These are phyloP conservation scores for Hiodon alosoides DNA, from an alignment of 2,113 vertebrate genomes.

Conservation along the genomic window DNA sequence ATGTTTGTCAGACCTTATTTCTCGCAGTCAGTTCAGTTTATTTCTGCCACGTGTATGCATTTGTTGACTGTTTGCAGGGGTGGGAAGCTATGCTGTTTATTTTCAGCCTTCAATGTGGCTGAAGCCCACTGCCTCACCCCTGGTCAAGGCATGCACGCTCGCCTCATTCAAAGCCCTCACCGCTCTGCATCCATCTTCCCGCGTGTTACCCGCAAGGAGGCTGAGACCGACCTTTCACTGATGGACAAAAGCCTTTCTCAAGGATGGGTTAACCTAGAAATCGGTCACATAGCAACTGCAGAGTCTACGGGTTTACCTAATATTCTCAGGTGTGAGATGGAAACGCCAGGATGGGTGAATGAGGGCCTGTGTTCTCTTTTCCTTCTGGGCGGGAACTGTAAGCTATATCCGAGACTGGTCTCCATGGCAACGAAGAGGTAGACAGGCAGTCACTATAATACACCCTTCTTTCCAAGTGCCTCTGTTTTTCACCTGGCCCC, in stretches of 20 bases:
- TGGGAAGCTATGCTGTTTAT: constrained; percentile 23
- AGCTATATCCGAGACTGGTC: constrained; percentile 17
- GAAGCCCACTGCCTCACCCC: constrained; percentile 1
- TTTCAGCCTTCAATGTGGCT: constrained; percentile 32
- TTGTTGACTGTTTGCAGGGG: neutral
- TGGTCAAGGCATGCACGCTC: neutral
- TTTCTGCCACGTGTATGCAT: neutral
- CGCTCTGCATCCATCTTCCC: neutral
- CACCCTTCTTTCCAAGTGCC: neutral
- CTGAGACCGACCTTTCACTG: neutral
- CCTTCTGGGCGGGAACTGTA: constrained; percentile 29
- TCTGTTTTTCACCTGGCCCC: no score
- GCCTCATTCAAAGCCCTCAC: neutral
- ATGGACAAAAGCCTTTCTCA: neutral
- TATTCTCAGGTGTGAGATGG: neutral
- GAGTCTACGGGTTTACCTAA: constrained; percentile 4
- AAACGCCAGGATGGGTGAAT: neutral
- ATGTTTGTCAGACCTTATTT: neutral
- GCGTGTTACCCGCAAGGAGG: neutral
- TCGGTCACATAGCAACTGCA: constrained; percentile 33
- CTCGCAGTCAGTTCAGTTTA: neutral
- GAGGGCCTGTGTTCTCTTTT: constrained; percentile 12
- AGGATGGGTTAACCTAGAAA: constrained; percentile 29
- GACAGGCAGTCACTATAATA: constrained; percentile 25
- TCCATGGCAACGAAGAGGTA: constrained; percentile 25